Percentiles rank a stretch among this genome's conserved stretches.
phyloP scores from a whole-genome alignment of 2,888 invertebrate genomes.

The Elegia similella region DNA sequence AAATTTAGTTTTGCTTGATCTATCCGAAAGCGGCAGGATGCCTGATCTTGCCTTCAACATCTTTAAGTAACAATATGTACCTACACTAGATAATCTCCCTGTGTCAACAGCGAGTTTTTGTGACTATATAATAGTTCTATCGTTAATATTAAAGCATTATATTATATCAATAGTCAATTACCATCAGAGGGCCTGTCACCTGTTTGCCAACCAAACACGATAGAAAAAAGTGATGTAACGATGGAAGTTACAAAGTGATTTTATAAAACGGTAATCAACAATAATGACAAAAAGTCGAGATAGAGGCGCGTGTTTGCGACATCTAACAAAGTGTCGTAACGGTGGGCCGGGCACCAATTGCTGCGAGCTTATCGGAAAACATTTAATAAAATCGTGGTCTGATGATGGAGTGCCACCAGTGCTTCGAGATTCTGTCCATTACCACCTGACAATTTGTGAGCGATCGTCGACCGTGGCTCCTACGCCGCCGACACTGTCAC shows the following conservation, averaged over 20 bases:
- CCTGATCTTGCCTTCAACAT: no score
- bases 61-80: no score
- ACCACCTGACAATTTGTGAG: slow-evolving; percentile 73
- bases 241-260: slow-evolving; percentile 12
- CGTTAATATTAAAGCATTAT: neutral
- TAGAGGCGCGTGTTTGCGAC: slow-evolving; percentile 51
- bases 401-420: slow-evolving; percentile 66
- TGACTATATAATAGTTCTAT: neutral
- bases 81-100: neutral
- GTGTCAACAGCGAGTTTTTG: neutral
- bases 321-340: slow-evolving; percentile 61
- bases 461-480: slow-evolving; percentile 59
- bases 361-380: slow-evolving; percentile 51
- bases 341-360: slow-evolving; percentile 41
- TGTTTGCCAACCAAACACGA: slow-evolving; percentile 11
- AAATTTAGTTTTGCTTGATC: no score
- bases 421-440: slow-evolving; percentile 60
- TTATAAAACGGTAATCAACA: slow-evolving; percentile 30
- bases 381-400: slow-evolving; percentile 63
- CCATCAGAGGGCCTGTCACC: slow-evolving; percentile 3
- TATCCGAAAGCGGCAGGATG: no score
- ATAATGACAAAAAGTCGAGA: slow-evolving; percentile 36
- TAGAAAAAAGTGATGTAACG: slow-evolving; percentile 12
- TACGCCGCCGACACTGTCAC: slow-evolving; percentile 61
- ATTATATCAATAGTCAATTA: slow-evolving; percentile 12